Conservation (phyloP, 2,797 vertebrate genomes). For the Channallabes apus region DNA sequence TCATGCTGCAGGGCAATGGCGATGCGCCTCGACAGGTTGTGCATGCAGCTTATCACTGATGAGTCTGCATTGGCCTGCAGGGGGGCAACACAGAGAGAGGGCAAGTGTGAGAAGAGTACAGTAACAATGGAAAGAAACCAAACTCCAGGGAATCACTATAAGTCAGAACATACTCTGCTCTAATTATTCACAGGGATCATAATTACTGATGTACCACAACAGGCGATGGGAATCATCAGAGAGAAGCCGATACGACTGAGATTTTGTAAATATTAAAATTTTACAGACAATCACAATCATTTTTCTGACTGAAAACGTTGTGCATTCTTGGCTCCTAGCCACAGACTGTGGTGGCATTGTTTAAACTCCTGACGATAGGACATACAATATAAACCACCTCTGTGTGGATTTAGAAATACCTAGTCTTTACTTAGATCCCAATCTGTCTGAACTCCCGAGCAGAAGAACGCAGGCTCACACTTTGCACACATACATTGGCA, state of each 20-base stretch:
- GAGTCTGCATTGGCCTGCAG: constrained; percentile 89
- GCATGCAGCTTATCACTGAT: constrained; percentile 92
- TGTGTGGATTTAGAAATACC: not conserved
- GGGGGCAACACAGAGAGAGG: constrained; percentile 13
- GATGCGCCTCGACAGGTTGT: constrained; percentile 91
- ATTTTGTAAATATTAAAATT: no score
- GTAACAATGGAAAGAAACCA: not conserved
- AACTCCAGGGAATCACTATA: not conserved
- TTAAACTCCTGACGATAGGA: not conserved
- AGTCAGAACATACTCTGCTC: not conserved
- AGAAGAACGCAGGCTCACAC: not conserved
- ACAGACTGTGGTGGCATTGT: not conserved
- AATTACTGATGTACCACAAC: not conserved
- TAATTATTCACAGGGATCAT: not conserved
- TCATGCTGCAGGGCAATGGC: constrained; percentile 96
- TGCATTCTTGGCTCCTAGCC: not conserved
- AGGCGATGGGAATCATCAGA: not conserved
- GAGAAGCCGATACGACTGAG: not conserved
- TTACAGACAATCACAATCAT: no score
- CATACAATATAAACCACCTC: not conserved
- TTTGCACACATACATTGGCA: no score
- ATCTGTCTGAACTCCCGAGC: not conserved
- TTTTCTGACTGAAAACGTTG: no score
- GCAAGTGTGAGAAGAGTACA: not conserved
- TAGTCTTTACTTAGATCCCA: not conserved